Base-by-base conservation (phyloP, 2,797 vertebrate species). In the Octomys mimax region DNA sequence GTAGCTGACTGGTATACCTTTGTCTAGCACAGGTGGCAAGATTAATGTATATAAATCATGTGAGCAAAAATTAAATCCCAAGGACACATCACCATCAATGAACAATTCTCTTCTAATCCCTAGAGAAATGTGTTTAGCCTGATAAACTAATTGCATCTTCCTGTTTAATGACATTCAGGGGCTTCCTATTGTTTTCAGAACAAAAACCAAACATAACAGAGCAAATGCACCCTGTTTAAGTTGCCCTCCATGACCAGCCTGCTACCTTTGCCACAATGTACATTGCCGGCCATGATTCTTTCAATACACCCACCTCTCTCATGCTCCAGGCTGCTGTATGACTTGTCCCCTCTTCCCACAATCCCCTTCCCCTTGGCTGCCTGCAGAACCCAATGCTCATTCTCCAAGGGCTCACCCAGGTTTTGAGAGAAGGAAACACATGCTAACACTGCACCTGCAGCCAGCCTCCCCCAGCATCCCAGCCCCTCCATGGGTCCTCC, bases 121-220 rank as follows among this genome's bases (percentile, higher is more conserved):
- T 80, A 70, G 87, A 62, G 42, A 24, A 70, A 78, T 73, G 8
- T 83, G 24, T 9, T 26, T 24, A 73, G 86, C 79, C 46, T 36
- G 61, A 10, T 70, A 54, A 88, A 71, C 62, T 78, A 71, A 83
- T 46, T 57, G 14, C 16, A 81, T 22, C 8, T 18, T 14, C 5
- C 36, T 39, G 54, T 39, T 91, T 62, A 82, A 68, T n/a, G 33
- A 73, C 66, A 52, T 64, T 80, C 28, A 39, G 75, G 26, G 42
- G 3, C 16, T 93, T 87, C 54, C 39, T 75, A 61, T 33, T 81
- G 26, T 81, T 93, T 91, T 77, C 59, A 42, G n/a, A 66, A 91
- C 68, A 64, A 82, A 91, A 36, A 66, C 28, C 52, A 90, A 86
- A 61, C n/a, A 59, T n/a, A 11, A 3, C 52, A 33, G n/a, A 28